Percentiles rank a stretch among this genome's conserved stretches.
Conservation (phyloP, 2,113 vertebrate genomes). For the Hiodon alosoides region DNA sequence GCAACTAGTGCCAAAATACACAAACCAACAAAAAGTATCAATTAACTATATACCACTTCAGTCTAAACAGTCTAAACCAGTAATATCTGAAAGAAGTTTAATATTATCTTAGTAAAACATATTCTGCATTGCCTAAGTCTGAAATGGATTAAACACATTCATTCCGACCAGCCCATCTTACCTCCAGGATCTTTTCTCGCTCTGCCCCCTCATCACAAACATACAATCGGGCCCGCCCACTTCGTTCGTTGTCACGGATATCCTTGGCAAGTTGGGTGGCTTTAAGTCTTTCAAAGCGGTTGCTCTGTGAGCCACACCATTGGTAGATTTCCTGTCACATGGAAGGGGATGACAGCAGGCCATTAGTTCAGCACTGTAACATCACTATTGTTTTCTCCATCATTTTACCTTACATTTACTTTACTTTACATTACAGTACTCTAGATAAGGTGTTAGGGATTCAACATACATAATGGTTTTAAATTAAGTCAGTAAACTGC, state of each 20-base stretch:
- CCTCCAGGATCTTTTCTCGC: conserved; percentile 70
- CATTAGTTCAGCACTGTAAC: background rate
- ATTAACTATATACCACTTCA: background rate
- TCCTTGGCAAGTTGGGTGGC: conserved; percentile 70
- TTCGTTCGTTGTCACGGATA: conserved; percentile 76
- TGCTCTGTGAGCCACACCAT: conserved; percentile 75
- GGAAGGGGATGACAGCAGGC: background rate
- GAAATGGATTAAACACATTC: background rate
- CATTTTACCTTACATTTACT: background rate
- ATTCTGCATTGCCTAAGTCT: too few species aligned
- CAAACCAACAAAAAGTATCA: background rate
- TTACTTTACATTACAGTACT: background rate
- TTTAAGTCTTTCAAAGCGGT: conserved; percentile 71
- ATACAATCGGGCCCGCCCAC: conserved; percentile 63
- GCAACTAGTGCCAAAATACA: background rate
- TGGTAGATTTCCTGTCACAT: conserved; percentile 69
- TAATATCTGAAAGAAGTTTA: too few species aligned
- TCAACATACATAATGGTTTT: background rate
- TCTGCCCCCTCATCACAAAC: conserved; percentile 69
- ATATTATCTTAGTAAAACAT: too few species aligned
- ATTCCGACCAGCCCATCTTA: conserved; percentile 29
- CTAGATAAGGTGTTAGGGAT: background rate
- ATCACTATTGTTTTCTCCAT: conserved; percentile 5
- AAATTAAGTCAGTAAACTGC: background rate
- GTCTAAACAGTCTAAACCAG: background rate